phyloP scores from a whole-genome alignment of 2,113 vertebrate species.

The Corydoras maculifer region DNA sequence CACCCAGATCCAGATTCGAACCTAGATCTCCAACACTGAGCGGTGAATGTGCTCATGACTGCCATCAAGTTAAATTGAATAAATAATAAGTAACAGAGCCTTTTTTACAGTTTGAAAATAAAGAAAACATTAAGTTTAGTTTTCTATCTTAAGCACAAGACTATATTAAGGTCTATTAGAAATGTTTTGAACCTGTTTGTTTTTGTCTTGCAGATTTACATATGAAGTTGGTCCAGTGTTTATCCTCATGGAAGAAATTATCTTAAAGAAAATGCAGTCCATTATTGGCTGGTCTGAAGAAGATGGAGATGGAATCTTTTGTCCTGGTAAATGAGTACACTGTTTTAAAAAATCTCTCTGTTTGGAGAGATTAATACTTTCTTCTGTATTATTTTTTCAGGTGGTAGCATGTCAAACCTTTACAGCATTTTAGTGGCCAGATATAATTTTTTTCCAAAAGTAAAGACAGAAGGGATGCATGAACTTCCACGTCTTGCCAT shows the following conservation, averaged over 20 bases:
- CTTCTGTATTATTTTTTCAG: conserved; percentile 34
- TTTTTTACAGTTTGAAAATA: too few species aligned
- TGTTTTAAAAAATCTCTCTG: not conserved
- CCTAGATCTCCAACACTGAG: too few species aligned
- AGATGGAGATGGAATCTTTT: conserved; percentile 66
- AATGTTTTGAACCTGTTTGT: not conserved
- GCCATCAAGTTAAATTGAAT: too few species aligned
- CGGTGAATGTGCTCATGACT: too few species aligned
- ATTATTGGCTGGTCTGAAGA: conserved; percentile 58
- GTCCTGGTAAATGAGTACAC: conserved; percentile 48
- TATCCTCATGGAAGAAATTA: conserved; percentile 57
- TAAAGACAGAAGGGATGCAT: conserved; percentile 62
- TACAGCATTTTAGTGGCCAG: conserved; percentile 60
- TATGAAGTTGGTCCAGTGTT: conserved; percentile 66
- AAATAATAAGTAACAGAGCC: too few species aligned
- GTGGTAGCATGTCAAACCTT: conserved; percentile 65
- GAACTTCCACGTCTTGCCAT: conserved; percentile 53
- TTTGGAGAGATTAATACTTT: not conserved
- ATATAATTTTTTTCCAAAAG: conserved; percentile 61
- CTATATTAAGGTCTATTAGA: not conserved
- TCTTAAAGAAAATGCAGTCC: conserved; percentile 67
- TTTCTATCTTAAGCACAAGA: too few species aligned
- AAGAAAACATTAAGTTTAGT: too few species aligned
- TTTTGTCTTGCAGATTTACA: conserved; percentile 56
- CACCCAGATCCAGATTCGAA: too few species aligned